Evolutionary conservation across 2,888 invertebrate species (phyloP).

Genomic region (Coleophora flavipennella): DNA sequence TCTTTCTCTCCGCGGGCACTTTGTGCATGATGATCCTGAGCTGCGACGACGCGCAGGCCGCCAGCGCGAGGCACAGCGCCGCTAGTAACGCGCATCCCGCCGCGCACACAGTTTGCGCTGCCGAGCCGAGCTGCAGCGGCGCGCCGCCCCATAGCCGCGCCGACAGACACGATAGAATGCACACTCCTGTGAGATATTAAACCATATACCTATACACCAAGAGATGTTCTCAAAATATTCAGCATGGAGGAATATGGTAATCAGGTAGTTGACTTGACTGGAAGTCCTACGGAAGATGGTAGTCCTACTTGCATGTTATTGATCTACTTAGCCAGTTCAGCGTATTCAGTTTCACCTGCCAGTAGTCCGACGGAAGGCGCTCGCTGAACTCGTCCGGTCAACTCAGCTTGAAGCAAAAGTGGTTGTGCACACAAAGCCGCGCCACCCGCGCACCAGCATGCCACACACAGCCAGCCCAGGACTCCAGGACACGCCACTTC

Average conservation of each 20-base stretch:
- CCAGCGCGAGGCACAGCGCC: slow-evolving; percentile 77
- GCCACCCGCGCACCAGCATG: slow-evolving; percentile 77
- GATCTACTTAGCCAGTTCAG: no score
- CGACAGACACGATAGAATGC: slow-evolving; percentile 76
- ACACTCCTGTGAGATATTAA: no score
- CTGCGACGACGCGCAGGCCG: slow-evolving; percentile 76
- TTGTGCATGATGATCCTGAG: slow-evolving; percentile 73
- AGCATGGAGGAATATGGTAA: no score
- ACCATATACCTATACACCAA: no score
- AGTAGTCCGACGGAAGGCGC: slow-evolving; percentile 78
- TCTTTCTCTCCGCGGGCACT: slow-evolving; percentile 71
- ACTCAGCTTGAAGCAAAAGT: slow-evolving; percentile 78
- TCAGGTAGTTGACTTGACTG: no score
- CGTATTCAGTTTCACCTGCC: slow-evolving; percentile 72
- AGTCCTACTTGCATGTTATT: no score
- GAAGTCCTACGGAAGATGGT: no score
- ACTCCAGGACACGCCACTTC: slow-evolving; percentile 65
- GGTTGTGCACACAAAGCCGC: slow-evolving; percentile 82
- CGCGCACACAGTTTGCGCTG: slow-evolving; percentile 76
- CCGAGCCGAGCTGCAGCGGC: slow-evolving; percentile 65
- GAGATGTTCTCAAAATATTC: no score
- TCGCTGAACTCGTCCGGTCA: slow-evolving; percentile 74
- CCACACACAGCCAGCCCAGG: slow-evolving; percentile 79
- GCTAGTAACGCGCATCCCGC: slow-evolving; percentile 79
- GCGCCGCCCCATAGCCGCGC: slow-evolving; percentile 78